A percentile compares a stretch with the other conserved stretches of the same genome.
phyloP scores from a whole-genome alignment of 2,113 vertebrate species.

The Nothoprocta pentlandii region DNA sequence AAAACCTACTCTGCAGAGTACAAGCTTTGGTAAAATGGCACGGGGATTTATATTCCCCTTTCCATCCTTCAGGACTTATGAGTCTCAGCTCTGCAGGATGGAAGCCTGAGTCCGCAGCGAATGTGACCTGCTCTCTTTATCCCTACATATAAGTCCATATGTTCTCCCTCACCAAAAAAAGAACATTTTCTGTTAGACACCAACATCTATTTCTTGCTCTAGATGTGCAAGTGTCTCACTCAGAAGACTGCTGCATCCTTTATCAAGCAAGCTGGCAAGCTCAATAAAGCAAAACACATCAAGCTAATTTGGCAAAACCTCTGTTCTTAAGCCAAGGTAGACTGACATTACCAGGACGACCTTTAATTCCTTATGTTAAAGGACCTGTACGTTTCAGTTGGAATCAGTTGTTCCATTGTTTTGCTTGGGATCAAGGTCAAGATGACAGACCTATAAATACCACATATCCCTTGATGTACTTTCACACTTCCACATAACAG shows the following conservation, averaged over 20 bases:
- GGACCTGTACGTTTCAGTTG: neutral
- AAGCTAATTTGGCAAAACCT: neutral
- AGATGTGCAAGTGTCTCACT: neutral
- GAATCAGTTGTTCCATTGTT: neutral
- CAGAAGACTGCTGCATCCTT: neutral
- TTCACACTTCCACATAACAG: neutral
- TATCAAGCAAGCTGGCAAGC: neutral
- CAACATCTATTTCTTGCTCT: neutral
- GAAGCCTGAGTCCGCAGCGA: rapidly evolving
- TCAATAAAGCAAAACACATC: neutral
- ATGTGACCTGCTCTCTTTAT: neutral
- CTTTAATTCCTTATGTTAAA: constrained; percentile 21
- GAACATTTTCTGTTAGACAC: neutral
- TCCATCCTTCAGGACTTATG: neutral
- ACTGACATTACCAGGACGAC: neutral
- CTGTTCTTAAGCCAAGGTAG: neutral
- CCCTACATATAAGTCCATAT: neutral
- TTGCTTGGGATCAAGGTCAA: neutral
- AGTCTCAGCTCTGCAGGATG: rapidly evolving
- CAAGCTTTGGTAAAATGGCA: neutral
- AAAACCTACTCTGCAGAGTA: neutral
- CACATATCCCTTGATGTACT: neutral
- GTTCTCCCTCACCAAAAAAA: too few species aligned
- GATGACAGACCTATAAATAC: neutral
- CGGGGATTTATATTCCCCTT: neutral